Conservation (phyloP, 1,140 invertebrate species). For the Polypedilum vanderplanki region DNA sequence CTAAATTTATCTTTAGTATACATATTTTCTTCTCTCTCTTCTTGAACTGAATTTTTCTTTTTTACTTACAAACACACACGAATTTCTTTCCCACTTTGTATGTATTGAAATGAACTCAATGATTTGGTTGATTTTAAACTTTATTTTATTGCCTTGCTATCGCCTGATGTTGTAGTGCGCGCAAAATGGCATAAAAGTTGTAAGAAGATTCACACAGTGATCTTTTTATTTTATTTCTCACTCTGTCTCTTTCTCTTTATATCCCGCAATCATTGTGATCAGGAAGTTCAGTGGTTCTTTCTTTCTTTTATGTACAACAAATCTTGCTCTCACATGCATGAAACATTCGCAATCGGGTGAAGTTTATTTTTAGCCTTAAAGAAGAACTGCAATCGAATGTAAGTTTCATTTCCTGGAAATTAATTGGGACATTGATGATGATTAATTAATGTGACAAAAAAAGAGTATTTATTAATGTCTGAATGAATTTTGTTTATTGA, state of each 20-base stretch:
- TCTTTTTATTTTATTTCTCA: too few species aligned
- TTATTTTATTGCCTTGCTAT: not conserved
- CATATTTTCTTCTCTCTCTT: not conserved
- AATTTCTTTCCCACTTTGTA: not conserved
- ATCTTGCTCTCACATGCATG: not conserved
- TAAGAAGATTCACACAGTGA: not conserved
- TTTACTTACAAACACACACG: not conserved
- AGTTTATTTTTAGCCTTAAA: not conserved
- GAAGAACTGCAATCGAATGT: not conserved
- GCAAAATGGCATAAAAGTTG: not conserved
- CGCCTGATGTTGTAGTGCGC: not conserved
- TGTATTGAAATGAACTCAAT: too few species aligned
- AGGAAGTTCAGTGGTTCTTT: slow-evolving; percentile 6
- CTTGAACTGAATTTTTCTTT: slow-evolving; percentile 17
- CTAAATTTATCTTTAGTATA: slow-evolving; percentile 26
- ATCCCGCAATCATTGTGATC: slow-evolving; percentile 10
- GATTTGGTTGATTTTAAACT: not conserved
- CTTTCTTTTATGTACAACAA: not conserved
- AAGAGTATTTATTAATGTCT: too few species aligned
- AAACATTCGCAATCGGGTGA: not conserved
- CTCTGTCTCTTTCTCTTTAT: not conserved
- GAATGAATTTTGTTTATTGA: too few species aligned
- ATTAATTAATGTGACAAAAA: too few species aligned
- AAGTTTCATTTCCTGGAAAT: not conserved
- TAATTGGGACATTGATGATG: not conserved